Evolutionary conservation across 2,797 vertebrate species (phyloP), one percentile per base, ranked within the genome.

Genomic region (Rousettus madagascariensis): DNA sequence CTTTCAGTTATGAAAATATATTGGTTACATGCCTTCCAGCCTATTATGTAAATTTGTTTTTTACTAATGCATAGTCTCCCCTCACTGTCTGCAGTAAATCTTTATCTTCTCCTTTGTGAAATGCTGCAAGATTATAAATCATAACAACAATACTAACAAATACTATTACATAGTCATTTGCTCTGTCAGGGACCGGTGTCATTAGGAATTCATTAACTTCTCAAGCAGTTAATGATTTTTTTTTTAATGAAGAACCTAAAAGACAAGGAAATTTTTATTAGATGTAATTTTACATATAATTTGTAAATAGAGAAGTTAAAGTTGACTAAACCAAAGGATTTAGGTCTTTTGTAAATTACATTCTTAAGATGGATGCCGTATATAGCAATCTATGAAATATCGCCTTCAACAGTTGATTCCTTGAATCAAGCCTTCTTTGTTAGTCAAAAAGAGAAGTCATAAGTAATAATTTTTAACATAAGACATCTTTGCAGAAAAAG

Each of bases 231-330:
- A 92, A 89, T 95, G n/a, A 13, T 43, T 28, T 8, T 71, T 8
- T 71, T 90, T 68, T 82, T 15, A 30, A 36, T 46, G 15, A 59
- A 6, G 8, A 94, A 94, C 28, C 5, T 86, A 68, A 90, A 57
- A 57, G 46, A 86, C 11, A 89, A 94, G 20, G 12, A 77, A 78
- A n/a, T 12, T 91, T 51, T 17, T 38, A 91, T 86, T 75, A 61
- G 11, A 61, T 87, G 5, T 36, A 43, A 82, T 79, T 79, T 86
- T 78, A 53, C 30, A 91, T 79, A 13, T 83, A 65, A 78, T 90
- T 83, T 84, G 12, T 57, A 96, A 91, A 63, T 87, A 55, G 63
- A 87, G 36, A 22, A 95, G 91, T 71, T 86, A 57, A 87, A 94
- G 46, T 90, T 61, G 36, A 79, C 43, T 57, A 90, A 90, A 63